Percentiles rank a stretch among this genome's conserved stretches.
These are phyloP conservation scores for Apodemia zela DNA, from an alignment of 2,888 invertebrate species.

Conservation along the genomic window DNA sequence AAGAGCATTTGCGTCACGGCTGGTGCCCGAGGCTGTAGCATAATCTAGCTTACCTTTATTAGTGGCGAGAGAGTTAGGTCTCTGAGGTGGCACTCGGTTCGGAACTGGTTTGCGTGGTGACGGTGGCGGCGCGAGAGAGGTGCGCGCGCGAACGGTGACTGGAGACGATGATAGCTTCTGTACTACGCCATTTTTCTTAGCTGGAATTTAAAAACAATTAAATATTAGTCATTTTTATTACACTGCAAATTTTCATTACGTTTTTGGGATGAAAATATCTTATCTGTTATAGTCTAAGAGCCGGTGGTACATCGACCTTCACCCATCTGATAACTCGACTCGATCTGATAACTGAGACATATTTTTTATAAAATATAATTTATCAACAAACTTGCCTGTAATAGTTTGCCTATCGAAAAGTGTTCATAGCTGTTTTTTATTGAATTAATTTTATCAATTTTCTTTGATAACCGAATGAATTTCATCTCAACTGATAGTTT, in stretches of 20 bases:
- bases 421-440: too few species aligned
- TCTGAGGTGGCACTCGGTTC: constrained; percentile 56
- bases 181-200: constrained; percentile 74
- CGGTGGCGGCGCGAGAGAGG: constrained; percentile 61
- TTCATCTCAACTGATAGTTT: too few species aligned
- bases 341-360: too few species aligned
- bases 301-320: too few species aligned
- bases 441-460: too few species aligned
- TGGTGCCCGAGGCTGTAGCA: background rate
- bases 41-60: constrained; percentile 51
- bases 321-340: too few species aligned
- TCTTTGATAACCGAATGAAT: too few species aligned
- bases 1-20: background rate
- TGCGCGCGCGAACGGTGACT: constrained; percentile 63
- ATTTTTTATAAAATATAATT: too few species aligned
- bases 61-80: constrained; percentile 67
- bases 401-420: too few species aligned
- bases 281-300: too few species aligned
- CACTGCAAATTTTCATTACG: background rate
- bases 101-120: constrained; percentile 67
- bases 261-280: background rate
- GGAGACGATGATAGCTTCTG: constrained; percentile 70
- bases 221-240: background rate
- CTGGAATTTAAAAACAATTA: constrained; percentile 44
- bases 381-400: too few species aligned